Base-by-base conservation (phyloP, 1,140 invertebrate species). In the Cryptotermes secundus region DNA sequence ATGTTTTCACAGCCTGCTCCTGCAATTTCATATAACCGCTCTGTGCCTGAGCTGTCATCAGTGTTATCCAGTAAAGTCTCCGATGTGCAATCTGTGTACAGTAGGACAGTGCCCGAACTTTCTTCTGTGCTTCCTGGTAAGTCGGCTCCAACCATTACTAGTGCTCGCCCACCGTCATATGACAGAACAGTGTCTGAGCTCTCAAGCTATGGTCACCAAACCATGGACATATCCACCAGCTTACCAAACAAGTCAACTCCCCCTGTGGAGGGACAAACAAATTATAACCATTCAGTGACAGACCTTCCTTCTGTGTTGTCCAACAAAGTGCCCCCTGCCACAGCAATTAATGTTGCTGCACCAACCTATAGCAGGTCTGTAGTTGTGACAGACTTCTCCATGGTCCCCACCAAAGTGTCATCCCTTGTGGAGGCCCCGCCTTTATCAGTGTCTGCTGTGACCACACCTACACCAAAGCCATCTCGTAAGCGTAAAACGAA, bases 1-100 rank as follows among this genome's bases (percentile, higher is more conserved):
- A 88, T 89, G 85, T 89, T 89, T 80, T 87, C 87, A 83, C 89
- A 89, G 84, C 85, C 88, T 19, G 22, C 83, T 34, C 38, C 83
- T 34, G 26, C 83, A 6, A 34, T 80, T 84, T 36, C 83, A n/a
- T 84, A 81, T 34, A 83, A 83, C 53, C 38, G 83, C 38, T 45
- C 81, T 49, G 38, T 45, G 38, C 26, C 81, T 34, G 83, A 83
- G 19, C 34, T 83, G 49, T 53, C 83, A 7, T 81, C 84, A 26
- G 49, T 84, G 34, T 45, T 84, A 36, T 45, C 84, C 34, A 82
- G 79, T 31, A 84, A 84, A 42, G 84, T 84, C 31, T 53, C 38
- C 9, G 59, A 84, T 79, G 81, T 84, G 19, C 84, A 84, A 45
- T 34, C 84, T 31, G 38, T 80, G 6, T 84, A 81, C 84, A 82